Evolutionary conservation across 2,797 vertebrate genomes (phyloP).

Genomic region (Onychomys leucogaster): DNA sequence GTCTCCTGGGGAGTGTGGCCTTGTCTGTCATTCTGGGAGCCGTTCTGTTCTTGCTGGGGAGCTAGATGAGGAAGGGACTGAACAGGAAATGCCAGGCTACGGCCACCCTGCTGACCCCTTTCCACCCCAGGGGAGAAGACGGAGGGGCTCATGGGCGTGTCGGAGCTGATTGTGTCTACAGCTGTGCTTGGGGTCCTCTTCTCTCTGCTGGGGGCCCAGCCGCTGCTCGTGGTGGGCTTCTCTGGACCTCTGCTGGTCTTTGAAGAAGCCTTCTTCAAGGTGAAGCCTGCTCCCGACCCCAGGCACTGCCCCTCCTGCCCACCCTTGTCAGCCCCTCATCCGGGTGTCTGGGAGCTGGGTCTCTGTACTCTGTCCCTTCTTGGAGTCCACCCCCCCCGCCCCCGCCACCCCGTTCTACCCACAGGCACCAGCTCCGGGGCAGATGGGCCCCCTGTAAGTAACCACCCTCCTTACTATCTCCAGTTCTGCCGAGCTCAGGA

Average conservation of each 20-base stretch:
- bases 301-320: no score
- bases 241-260: slow-evolving; percentile 97
- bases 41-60: neutral
- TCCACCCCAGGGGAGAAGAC: slow-evolving; percentile 95
- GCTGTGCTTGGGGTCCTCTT: slow-evolving; percentile 94
- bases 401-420: fast-evolving
- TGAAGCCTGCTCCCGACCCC: slow-evolving; percentile 76
- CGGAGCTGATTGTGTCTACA: slow-evolving; percentile 96
- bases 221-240: slow-evolving; percentile 96
- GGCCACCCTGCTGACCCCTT: neutral
- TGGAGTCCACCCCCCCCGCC: no score
- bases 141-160: slow-evolving; percentile 95
- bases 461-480: neutral
- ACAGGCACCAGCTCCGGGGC: neutral
- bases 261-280: slow-evolving; percentile 96
- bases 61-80: slow-evolving; percentile 11
- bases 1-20: neutral
- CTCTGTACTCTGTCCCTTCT: neutral
- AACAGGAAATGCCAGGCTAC: neutral
- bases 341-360: neutral
- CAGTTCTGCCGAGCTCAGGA: slow-evolving; percentile 96
- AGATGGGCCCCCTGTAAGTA: neutral
- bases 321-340: neutral
- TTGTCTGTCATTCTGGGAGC: neutral
- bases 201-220: slow-evolving; percentile 96